These are phyloP conservation scores for Pristionchus maxplancki DNA, from an alignment of 2,888 invertebrate species.

Conservation along the genomic window DNA sequence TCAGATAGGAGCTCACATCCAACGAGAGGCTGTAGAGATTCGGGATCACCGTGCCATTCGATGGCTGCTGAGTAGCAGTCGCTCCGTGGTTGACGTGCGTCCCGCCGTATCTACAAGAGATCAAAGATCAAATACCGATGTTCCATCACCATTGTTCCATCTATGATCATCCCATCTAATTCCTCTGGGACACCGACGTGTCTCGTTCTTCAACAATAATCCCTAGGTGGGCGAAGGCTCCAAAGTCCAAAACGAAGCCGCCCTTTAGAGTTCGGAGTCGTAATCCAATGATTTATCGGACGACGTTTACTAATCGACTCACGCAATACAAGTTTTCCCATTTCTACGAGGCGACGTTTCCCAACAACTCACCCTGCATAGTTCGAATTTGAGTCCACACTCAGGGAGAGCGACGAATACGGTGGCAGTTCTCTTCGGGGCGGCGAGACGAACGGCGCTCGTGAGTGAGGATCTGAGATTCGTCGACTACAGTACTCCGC, in stretches of 20 bases:
- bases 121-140: background rate
- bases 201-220: background rate
- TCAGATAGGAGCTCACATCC: slow-evolving; percentile 36
- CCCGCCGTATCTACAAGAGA: slow-evolving; percentile 6
- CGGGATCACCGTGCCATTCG: slow-evolving; percentile 31
- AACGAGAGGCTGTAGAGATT: slow-evolving; percentile 23
- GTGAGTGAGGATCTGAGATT: slow-evolving; percentile 40
- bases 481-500: background rate
- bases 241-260: background rate
- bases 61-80: background rate
- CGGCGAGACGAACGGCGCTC: slow-evolving; percentile 40
- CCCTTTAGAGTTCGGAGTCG: background rate
- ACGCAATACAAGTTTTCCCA: background rate
- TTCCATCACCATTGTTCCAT: too few relatives aligned
- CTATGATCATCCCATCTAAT: background rate
- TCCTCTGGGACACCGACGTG: background rate
- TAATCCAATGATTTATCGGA: background rate
- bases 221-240: background rate
- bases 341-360: background rate
- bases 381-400: slow-evolving; percentile 48
- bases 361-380: slow-evolving; percentile 12
- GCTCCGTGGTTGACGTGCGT: slow-evolving; percentile 4
- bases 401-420: slow-evolving; percentile 46
- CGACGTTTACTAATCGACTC: background rate
- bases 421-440: slow-evolving; percentile 13